Evolutionary conservation across 2,113 vertebrate genomes (phyloP).

Genomic region (Ancistrus triradiatus): DNA sequence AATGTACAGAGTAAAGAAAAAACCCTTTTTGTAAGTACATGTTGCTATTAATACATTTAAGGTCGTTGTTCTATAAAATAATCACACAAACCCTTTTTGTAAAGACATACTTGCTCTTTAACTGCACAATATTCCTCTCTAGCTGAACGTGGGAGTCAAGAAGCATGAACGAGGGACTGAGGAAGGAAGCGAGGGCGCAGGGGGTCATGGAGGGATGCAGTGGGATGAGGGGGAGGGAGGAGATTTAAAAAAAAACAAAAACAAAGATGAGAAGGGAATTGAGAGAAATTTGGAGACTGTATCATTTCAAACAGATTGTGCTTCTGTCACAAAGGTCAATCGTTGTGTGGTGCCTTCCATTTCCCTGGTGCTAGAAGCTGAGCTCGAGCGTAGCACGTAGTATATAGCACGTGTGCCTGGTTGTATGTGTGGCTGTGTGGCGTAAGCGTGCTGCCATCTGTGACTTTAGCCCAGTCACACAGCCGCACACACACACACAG

Average conservation of each 20-base stretch:
- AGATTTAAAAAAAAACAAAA: too few species aligned
- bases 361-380: conserved; percentile 54
- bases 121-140: conserved; percentile 54
- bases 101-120: conserved; percentile 64
- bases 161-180: conserved; percentile 40
- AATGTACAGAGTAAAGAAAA: conserved; percentile 57
- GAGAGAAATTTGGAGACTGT: conserved; percentile 5
- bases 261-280: conserved; percentile 9
- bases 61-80: conserved; percentile 71
- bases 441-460: conserved; percentile 31
- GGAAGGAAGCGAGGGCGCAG: conserved; percentile 43
- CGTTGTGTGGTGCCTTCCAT: conserved; percentile 70
- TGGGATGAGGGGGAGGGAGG: conserved; percentile 5
- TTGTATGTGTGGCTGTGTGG: conserved; percentile 14
- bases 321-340: conserved; percentile 59
- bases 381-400: conserved; percentile 27
- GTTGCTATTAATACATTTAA: conserved; percentile 72
- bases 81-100: conserved; percentile 65
- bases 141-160: conserved; percentile 53
- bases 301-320: conserved; percentile 20
- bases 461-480: conserved; percentile 36
- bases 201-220: conserved; percentile 37
- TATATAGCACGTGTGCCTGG: conserved; percentile 6
- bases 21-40: conserved; percentile 68
- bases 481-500: conserved; percentile 18